Percentiles rank a stretch among this genome's conserved stretches.
These are phyloP conservation scores for Anolis apletophallus DNA, from an alignment of 2,797 vertebrate species.

Conservation along the genomic window DNA sequence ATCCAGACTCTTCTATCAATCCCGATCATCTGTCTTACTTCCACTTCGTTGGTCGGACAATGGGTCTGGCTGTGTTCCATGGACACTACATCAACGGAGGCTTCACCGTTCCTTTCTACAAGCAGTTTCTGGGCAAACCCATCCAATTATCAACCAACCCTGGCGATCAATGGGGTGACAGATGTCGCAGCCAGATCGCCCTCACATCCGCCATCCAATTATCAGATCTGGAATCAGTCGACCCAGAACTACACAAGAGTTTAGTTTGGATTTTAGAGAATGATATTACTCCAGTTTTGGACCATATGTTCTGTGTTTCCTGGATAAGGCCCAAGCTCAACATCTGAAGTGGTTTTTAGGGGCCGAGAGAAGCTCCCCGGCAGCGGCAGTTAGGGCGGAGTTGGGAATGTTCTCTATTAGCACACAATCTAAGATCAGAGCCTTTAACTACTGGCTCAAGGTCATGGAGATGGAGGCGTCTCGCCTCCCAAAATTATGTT, in stretches of 20 bases:
- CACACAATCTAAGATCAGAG: too few species aligned
- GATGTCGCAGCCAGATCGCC: too few species aligned
- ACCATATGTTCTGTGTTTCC: slow-evolving; percentile 96
- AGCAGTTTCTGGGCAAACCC: slow-evolving; percentile 95
- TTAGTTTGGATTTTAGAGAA: slow-evolving; percentile 98
- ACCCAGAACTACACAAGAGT: slow-evolving; percentile 97
- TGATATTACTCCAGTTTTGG: slow-evolving; percentile 95
- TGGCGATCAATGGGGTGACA: too few species aligned
- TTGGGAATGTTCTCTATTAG: too few species aligned
- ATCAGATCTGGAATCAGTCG: slow-evolving; percentile 94
- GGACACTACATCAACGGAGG: slow-evolving; percentile 98
- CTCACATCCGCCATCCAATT: slow-evolving; percentile 97
- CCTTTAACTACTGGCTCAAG: too few species aligned
- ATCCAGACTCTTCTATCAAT: slow-evolving; percentile 97
- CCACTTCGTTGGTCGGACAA: slow-evolving; percentile 97
- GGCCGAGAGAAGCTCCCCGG: too few species aligned
- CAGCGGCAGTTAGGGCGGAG: too few species aligned
- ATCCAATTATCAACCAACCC: slow-evolving; percentile 93
- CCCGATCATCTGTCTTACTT: slow-evolving; percentile 98
- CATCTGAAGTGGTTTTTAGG: too few species aligned
- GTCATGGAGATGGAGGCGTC: too few species aligned
- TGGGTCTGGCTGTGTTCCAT: slow-evolving; percentile 97
- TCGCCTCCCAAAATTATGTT: too few species aligned
- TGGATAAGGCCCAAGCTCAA: too few species aligned
- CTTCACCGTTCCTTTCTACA: slow-evolving; percentile 97